phyloP scores from a whole-genome alignment of 1,140 invertebrate species.

The Drosophila rhopaloa region DNA sequence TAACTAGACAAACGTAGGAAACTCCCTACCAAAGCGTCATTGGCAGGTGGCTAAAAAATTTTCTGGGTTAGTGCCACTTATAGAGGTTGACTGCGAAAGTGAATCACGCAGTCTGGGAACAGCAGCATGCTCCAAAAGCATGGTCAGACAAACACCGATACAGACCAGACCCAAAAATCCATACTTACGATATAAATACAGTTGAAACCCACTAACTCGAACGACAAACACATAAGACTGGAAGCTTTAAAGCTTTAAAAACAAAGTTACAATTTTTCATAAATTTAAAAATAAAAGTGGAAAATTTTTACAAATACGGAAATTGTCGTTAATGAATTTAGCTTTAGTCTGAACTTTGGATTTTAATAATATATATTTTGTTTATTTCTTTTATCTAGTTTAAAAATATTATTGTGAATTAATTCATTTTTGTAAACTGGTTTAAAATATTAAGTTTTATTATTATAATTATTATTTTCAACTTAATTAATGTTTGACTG shows the following conservation, averaged over 20 bases:
- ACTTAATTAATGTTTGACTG: neutral
- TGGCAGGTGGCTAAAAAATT: neutral
- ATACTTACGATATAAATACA: slow-evolving; percentile 33
- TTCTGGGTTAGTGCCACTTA: slow-evolving; percentile 11
- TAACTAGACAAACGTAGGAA: neutral
- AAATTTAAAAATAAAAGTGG: too few species aligned
- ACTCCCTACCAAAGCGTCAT: neutral
- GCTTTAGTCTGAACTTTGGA: too few species aligned
- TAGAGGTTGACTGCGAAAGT: slow-evolving; percentile 19
- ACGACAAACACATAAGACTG: neutral
- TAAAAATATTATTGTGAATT: too few species aligned
- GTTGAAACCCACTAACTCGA: neutral
- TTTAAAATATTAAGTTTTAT: too few species aligned
- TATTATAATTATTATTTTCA: too few species aligned
- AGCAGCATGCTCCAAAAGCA: slow-evolving; percentile 30
- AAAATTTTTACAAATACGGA: too few species aligned
- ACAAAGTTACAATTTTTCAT: too few species aligned
- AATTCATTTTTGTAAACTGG: too few species aligned
- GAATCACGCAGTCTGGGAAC: slow-evolving; percentile 31
- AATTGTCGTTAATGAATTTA: too few species aligned
- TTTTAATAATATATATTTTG: too few species aligned
- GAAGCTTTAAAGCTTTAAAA: too few species aligned
- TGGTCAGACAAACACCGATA: slow-evolving; percentile 21
- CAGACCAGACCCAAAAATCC: slow-evolving; percentile 22
- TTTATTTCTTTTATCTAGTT: too few species aligned